Conservation (phyloP, 2,797 vertebrate species). For the Oreochromis grahami region DNA sequence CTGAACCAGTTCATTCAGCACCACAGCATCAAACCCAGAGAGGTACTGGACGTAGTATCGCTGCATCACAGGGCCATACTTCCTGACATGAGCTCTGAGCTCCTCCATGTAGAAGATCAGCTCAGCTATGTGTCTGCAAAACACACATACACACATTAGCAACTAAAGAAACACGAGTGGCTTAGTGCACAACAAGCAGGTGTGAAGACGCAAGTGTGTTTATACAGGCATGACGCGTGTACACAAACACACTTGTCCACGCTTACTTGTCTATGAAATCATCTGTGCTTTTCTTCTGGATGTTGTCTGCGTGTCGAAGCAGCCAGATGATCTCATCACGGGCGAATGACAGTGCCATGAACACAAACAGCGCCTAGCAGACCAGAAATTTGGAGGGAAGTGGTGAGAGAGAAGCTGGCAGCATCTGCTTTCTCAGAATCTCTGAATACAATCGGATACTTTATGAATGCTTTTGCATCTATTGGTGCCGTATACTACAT, state of each 20-base stretch:
- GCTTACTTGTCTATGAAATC: constrained; percentile 98
- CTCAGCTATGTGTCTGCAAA: constrained; percentile 90
- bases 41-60: constrained; percentile 97
- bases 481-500: neutral
- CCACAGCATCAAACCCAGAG: constrained; percentile 96
- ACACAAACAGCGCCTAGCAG: constrained; percentile 92
- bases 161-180: neutral
- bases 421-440: neutral
- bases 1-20: constrained; percentile 98
- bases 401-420: neutral
- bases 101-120: constrained; percentile 99
- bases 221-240: fast-evolving
- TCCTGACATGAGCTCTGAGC: constrained; percentile 91
- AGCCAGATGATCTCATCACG: constrained; percentile 99
- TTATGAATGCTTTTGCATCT: neutral
- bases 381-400: neutral
- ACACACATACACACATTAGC: neutral
- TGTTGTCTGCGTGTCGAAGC: constrained; percentile 96
- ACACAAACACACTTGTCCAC: neutral
- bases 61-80: constrained; percentile 98
- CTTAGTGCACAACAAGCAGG: neutral
- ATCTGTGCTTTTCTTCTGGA: constrained; percentile 98
- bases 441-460: neutral
- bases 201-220: neutral
- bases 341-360: constrained; percentile 98